Base-by-base conservation (phyloP, 2,888 invertebrate genomes). In the Pseudococcus viburni region DNA sequence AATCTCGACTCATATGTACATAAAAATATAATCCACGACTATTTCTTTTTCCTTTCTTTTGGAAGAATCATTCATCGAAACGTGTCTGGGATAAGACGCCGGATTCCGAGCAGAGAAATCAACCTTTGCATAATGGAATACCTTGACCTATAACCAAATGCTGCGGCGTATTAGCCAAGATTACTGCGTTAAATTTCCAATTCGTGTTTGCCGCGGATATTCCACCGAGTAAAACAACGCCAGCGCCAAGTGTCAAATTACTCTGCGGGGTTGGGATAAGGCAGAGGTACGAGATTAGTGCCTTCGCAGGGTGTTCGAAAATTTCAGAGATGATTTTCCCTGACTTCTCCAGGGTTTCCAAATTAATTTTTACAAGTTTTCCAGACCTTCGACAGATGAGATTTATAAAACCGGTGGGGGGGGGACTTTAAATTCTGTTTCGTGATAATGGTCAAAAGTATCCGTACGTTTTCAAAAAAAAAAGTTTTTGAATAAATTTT, bases 41-140 rank as follows among this genome's bases (percentile, higher is more conserved):
- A 46, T 11, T 46, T 46, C 46, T 11, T 46, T 11, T 46, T 11
- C 46, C 46, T 5, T 6, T 46, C 17, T 15, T 55, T 55, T 17
- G 55, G 8, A 6, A 15, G 4, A 59, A 19, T 19, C n/a, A 59
- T 59, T 59, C 59, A 59, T 59, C 59, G 19, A 55, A 55, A 55
- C 55, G 55, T 55, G 17, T 46, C 55, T 55, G 4, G 15, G 46
- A 33, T 33, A 33, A 55, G 5, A 55, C 55, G 4, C 55, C 46
- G 9, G 46, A 46, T 51, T 51, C 5, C 51, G 15, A 17, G 17
- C 11, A 4, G 17, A 51, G 51, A 51, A 51, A 19, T 59, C 59
- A 59, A 59, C 59, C 59, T 19, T 59, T 59, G 59, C 59, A 19
- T 59, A 19, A 59, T 59, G 9, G 59, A 59, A 59, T 59, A 59